These are phyloP conservation scores for Masnerella sp. DNA, from an alignment of 2,888 invertebrate species.

Conservation along the genomic window DNA sequence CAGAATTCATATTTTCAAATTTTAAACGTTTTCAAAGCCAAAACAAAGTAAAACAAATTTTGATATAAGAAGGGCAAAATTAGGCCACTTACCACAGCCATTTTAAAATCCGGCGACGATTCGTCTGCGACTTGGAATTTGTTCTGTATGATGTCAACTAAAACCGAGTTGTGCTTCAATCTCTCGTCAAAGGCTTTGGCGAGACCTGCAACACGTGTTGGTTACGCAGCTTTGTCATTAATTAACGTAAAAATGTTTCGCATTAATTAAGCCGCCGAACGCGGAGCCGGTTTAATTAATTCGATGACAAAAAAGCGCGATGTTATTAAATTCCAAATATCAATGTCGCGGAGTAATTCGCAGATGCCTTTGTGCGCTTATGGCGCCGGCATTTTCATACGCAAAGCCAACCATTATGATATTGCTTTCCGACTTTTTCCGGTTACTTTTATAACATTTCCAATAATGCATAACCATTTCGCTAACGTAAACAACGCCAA, in stretches of 20 bases:
- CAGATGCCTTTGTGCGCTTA: conserved; percentile 10
- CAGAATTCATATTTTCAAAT: too few species aligned
- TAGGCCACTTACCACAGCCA: conserved; percentile 69
- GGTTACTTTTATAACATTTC: background rate
- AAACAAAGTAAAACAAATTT: too few species aligned
- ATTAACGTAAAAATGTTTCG: conserved; percentile 24
- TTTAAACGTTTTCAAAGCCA: too few species aligned
- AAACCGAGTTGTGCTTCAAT: conserved; percentile 76
- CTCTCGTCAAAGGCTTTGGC: conserved; percentile 79
- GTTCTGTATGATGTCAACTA: conserved; percentile 77
- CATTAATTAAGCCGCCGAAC: conserved; percentile 13
- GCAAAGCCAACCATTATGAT: conserved; percentile 13
- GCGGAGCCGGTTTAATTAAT: conserved; percentile 14
- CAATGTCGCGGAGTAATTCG: conserved; percentile 2
- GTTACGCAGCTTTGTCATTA: conserved; percentile 9
- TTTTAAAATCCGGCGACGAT: conserved; percentile 77
- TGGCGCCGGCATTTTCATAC: background rate
- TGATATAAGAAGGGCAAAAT: background rate
- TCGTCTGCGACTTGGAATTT: conserved; percentile 76
- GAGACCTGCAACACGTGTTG: conserved; percentile 75
- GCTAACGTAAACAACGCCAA: too few species aligned
- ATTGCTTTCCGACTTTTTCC: conserved; percentile 14
- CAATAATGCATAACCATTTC: too few species aligned
- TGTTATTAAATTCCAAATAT: background rate
- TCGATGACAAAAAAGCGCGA: conserved; percentile 6